Conservation (phyloP, 2,797 vertebrate species). For the Arremon brunneinucha region DNA sequence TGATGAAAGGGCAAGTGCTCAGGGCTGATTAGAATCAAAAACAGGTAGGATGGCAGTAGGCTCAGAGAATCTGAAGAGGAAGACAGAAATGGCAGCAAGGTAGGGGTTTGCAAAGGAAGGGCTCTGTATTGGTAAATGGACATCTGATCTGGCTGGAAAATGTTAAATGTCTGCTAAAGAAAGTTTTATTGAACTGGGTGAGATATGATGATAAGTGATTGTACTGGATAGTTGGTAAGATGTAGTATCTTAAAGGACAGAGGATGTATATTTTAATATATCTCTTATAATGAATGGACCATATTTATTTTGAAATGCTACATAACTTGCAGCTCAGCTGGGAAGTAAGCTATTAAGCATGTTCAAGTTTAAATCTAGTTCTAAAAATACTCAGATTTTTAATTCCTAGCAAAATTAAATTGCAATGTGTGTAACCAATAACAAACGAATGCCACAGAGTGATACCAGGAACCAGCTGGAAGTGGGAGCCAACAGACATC, state of each 20-base stretch:
- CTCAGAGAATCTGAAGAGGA: not conserved
- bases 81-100: not conserved
- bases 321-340: not conserved
- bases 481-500: not conserved
- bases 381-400: conserved; percentile 1
- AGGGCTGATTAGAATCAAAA: not conserved
- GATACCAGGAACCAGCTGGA: not conserved
- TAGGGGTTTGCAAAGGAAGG: not conserved
- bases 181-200: not conserved
- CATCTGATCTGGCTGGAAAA: not conserved
- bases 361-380: not conserved
- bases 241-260: not conserved
- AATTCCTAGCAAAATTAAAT: not conserved
- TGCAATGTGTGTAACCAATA: not conserved
- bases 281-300: not conserved
- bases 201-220: not conserved
- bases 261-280: not conserved
- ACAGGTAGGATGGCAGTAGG: not conserved
- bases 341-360: not conserved
- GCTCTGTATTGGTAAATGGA: not conserved
- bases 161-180: not conserved
- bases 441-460: not conserved
- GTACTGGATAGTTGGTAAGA: not conserved
- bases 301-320: not conserved
- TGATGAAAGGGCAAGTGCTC: not conserved